A percentile compares a stretch with the other conserved stretches of the same genome.
phyloP scores from a whole-genome alignment of 2,888 invertebrate genomes.

The Dicycla oo region DNA sequence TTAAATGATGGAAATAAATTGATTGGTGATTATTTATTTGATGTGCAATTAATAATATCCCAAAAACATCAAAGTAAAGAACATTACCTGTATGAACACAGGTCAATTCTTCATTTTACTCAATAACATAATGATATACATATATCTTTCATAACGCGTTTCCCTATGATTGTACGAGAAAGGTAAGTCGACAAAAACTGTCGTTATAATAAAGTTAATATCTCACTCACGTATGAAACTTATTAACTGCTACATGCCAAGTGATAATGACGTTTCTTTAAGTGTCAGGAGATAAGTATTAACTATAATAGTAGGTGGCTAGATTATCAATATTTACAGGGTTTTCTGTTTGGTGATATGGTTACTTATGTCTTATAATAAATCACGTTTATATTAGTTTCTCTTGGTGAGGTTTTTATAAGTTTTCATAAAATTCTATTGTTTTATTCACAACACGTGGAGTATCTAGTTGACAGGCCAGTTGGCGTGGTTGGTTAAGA shows the following conservation, averaged over 20 bases:
- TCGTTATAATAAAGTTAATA: slow-evolving; percentile 65
- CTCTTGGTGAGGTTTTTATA: background rate
- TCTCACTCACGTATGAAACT: slow-evolving; percentile 67
- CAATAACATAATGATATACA: too few relatives aligned
- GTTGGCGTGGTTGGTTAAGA: too few relatives aligned
- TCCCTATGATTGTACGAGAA: slow-evolving; percentile 6
- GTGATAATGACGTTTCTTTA: slow-evolving; percentile 57
- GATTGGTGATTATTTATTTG: too few relatives aligned
- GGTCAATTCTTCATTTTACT: too few relatives aligned
- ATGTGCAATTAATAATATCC: too few relatives aligned
- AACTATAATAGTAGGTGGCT: background rate
- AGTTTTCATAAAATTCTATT: background rate
- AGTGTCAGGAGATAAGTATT: slow-evolving; percentile 42
- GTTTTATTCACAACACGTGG: background rate
- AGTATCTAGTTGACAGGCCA: too few relatives aligned
- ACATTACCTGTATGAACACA: too few relatives aligned
- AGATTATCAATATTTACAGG: background rate
- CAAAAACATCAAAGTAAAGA: too few relatives aligned
- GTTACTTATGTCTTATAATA: background rate
- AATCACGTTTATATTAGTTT: background rate
- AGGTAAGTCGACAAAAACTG: slow-evolving; percentile 59
- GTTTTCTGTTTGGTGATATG: background rate
- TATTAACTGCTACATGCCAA: slow-evolving; percentile 62
- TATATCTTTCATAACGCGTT: slow-evolving; percentile 27
- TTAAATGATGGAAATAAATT: too few relatives aligned